Conservation (phyloP, 1,140 invertebrate genomes). For the Zaprionus kolodkinae region DNA sequence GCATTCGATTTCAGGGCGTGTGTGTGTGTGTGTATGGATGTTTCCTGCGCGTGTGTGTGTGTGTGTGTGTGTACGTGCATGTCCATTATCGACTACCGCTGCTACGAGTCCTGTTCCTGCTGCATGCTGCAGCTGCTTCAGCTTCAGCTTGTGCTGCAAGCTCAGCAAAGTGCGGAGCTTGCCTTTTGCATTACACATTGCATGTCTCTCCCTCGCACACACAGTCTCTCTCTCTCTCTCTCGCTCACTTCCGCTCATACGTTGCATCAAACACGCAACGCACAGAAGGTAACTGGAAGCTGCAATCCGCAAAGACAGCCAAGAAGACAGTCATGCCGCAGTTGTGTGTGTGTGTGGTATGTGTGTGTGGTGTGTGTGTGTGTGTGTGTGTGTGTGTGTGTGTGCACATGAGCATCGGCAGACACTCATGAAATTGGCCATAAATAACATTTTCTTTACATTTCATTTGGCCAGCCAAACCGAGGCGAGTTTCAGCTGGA, state of each 20-base stretch:
- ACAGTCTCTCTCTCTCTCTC: neutral
- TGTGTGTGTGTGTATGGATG: slow-evolving; percentile 17
- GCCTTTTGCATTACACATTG: slow-evolving; percentile 80
- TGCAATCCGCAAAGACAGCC: slow-evolving; percentile 14
- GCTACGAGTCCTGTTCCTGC: slow-evolving; percentile 28
- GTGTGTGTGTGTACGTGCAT: slow-evolving; percentile 36
- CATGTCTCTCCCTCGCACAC: slow-evolving; percentile 54
- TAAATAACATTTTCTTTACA: slow-evolving; percentile 83
- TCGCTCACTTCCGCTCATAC: neutral
- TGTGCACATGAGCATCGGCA: slow-evolving; percentile 57
- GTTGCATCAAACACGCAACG: slow-evolving; percentile 45
- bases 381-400: neutral
- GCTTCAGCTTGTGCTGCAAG: slow-evolving; percentile 38
- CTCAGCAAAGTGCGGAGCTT: slow-evolving; percentile 67
- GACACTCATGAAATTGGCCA: slow-evolving; percentile 82
- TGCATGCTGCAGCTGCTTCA: slow-evolving; percentile 16
- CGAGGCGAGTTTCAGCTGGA: slow-evolving; percentile 17
- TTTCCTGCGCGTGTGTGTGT: slow-evolving; percentile 8
- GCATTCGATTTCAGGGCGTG: slow-evolving; percentile 70
- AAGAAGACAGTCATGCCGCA: slow-evolving; percentile 31
- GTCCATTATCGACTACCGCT: slow-evolving; percentile 57
- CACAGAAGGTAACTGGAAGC: neutral
- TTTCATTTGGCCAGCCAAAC: slow-evolving; percentile 69
- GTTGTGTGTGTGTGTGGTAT: neutral
- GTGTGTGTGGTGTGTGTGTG: neutral